Percentiles rank a stretch among this genome's conserved stretches.
phyloP scores from a whole-genome alignment of 2,797 vertebrate species.

The Anisognathus igniventris region DNA sequence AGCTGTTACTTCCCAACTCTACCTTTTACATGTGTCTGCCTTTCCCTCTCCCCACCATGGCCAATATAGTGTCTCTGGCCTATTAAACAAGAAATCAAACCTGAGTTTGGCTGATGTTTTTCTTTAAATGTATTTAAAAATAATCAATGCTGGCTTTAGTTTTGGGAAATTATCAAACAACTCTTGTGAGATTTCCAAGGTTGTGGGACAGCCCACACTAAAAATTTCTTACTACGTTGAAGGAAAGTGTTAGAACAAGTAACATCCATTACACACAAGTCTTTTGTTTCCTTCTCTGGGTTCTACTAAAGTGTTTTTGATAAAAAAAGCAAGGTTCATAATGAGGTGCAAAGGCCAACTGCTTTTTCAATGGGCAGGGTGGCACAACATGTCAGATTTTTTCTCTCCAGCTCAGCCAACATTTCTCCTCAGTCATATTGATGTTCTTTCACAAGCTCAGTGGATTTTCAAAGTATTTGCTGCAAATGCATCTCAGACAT shows the following conservation, averaged over 20 bases:
- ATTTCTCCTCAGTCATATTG: neutral
- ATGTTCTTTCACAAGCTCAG: neutral
- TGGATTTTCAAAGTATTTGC: neutral
- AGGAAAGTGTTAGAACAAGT: neutral
- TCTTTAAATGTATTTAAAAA: neutral
- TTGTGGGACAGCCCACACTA: neutral
- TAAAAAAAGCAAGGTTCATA: neutral
- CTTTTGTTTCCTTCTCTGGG: neutral
- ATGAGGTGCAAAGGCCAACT: neutral
- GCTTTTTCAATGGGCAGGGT: neutral
- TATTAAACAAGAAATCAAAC: neutral
- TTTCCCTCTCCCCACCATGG: neutral
- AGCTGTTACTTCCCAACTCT: neutral
- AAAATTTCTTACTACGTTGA: neutral
- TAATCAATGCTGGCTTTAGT: neutral
- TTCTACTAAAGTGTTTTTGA: neutral
- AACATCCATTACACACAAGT: fast-evolving
- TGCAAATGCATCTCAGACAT: neutral
- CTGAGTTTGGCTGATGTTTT: neutral
- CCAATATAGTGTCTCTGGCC: neutral
- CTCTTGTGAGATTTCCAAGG: neutral
- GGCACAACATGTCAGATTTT: neutral
- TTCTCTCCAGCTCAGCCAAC: neutral
- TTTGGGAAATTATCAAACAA: neutral
- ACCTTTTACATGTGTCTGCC: neutral